These are phyloP conservation scores for Bombyx mandarina DNA, from an alignment of 1,140 invertebrate genomes.

Conservation along the genomic window DNA sequence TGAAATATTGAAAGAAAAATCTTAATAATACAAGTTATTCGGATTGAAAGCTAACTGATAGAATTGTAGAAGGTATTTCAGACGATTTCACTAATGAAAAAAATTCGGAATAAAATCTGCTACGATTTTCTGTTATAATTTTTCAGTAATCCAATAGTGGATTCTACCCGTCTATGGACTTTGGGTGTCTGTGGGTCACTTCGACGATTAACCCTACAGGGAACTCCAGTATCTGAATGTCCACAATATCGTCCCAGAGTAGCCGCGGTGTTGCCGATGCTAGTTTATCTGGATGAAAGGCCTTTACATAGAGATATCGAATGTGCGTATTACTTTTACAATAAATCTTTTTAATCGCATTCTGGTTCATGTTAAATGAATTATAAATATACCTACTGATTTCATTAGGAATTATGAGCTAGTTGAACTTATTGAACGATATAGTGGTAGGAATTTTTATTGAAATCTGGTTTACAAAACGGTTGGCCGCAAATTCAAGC, in stretches of 20 bases:
- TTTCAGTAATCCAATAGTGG: constrained; percentile 48
- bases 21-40: too few species aligned
- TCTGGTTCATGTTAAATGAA: too few species aligned
- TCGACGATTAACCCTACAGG: constrained; percentile 35
- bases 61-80: too few species aligned
- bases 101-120: not conserved
- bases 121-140: constrained; percentile 1
- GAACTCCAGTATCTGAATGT: constrained; percentile 33
- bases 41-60: too few species aligned
- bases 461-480: too few species aligned
- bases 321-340: constrained; percentile 23
- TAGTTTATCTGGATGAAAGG: constrained; percentile 42
- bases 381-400: too few species aligned
- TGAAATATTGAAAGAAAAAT: too few species aligned
- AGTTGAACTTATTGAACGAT: too few species aligned
- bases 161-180: constrained; percentile 49
- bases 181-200: constrained; percentile 48
- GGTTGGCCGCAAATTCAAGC: too few species aligned
- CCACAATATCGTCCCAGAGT: constrained; percentile 32
- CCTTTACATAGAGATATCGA: constrained; percentile 36
- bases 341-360: too few species aligned
- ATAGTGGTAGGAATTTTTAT: too few species aligned
- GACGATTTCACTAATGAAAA: not conserved
- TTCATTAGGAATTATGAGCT: too few species aligned
- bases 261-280: constrained; percentile 38